Evolutionary conservation across 2,888 invertebrate genomes (phyloP).

Genomic region (Pachycephus smyrnensis): DNA sequence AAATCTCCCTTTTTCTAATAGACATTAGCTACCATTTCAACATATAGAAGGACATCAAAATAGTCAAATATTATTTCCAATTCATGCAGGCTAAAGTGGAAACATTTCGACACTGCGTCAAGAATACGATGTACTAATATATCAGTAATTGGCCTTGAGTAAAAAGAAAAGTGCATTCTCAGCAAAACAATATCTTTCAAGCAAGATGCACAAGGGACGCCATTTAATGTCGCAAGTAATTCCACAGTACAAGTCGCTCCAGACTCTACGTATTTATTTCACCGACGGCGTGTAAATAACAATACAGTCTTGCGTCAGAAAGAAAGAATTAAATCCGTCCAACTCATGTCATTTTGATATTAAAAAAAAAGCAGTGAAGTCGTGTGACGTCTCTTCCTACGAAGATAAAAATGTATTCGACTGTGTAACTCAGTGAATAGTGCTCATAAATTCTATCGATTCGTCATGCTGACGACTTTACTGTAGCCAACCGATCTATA

Average conservation of each 20-base stretch:
- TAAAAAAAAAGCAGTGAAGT: neutral
- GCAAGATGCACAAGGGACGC: neutral
- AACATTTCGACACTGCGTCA: neutral
- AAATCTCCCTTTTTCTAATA: slow-evolving; percentile 1
- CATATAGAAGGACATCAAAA: neutral
- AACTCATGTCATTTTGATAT: neutral
- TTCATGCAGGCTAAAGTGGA: neutral
- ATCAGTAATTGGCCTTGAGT: neutral
- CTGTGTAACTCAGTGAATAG: neutral
- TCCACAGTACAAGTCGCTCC: neutral
- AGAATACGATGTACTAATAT: neutral
- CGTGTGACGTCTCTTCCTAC: neutral
- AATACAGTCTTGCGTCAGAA: neutral
- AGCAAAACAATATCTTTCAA: neutral
- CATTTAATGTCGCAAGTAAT: neutral
- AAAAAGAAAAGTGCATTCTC: neutral
- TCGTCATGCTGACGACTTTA: neutral
- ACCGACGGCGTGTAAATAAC: neutral
- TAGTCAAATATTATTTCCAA: neutral
- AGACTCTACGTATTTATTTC: neutral
- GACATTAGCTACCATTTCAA: neutral
- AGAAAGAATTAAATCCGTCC: neutral
- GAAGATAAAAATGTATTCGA: neutral
- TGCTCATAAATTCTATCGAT: neutral
- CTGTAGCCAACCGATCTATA: neutral